Evolutionary conservation across 2,113 vertebrate genomes (phyloP).

Genomic region (Lampris incognitus): DNA sequence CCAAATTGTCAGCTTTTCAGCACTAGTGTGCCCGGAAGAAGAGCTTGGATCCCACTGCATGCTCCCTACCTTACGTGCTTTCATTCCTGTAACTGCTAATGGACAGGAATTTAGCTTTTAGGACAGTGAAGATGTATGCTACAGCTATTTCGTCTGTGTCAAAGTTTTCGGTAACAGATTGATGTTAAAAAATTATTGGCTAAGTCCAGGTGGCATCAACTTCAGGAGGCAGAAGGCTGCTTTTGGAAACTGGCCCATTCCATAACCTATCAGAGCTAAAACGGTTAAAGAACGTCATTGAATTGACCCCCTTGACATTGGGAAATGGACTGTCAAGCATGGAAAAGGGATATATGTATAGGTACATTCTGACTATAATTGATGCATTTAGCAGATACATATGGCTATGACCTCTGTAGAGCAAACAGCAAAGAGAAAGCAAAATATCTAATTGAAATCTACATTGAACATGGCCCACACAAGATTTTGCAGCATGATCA

Average conservation of each 20-base stretch:
- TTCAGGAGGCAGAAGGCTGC: neutral
- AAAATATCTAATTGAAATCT: conserved; percentile 5
- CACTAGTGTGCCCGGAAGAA: too few relatives aligned
- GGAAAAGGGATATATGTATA: neutral
- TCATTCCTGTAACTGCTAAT: too few relatives aligned
- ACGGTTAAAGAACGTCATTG: conserved; percentile 6
- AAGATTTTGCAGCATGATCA: conserved; percentile 12
- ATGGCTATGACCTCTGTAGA: conserved; percentile 21
- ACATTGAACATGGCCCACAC: conserved; percentile 9
- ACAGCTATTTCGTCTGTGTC: too few relatives aligned
- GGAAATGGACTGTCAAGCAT: conserved; percentile 14
- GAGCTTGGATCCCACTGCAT: too few relatives aligned
- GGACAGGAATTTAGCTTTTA: too few relatives aligned
- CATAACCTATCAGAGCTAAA: conserved; percentile 7
- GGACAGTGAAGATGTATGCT: too few relatives aligned
- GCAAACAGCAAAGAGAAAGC: neutral
- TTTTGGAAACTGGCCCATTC: conserved; percentile 14
- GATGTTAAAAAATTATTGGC: conserved; percentile 17
- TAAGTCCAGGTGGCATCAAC: conserved; percentile 10
- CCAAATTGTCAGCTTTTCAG: too few relatives aligned
- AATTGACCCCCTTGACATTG: conserved; percentile 22
- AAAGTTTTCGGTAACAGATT: neutral
- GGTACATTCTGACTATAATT: conserved; percentile 12
- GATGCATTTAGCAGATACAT: conserved; percentile 22
- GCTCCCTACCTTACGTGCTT: too few relatives aligned